Base-by-base conservation (phyloP, 2,888 invertebrate species). In the Agrotis puta region DNA sequence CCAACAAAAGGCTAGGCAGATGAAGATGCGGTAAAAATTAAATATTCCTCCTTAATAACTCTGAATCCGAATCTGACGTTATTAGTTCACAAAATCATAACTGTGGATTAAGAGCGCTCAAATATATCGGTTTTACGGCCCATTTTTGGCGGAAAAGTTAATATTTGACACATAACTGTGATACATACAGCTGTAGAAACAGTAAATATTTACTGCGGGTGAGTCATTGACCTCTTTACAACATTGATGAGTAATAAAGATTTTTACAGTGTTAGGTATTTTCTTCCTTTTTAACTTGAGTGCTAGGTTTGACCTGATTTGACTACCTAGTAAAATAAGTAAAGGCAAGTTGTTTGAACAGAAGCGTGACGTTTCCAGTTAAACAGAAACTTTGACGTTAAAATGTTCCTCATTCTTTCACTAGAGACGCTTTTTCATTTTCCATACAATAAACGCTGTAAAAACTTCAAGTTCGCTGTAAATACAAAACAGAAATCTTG, bases 151-250 rank as follows among this genome's bases (percentile, higher is more conserved):
- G 22, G 1, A 48, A 66, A 58, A 39, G 43, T 53, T 63, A 48
- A 77, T 63, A 63, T 77, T 70, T 70, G 63, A 77, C 77, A 76
- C 51, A 63, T 63, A 43, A 48, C 20, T 54, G 39, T 47, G 69
- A 51, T 68, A 68, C 45, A 68, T 56, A 69, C 76, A 76, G 76
- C 69, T 62, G 61, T 69, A 51, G 39, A 57, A 62, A 62, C 76
- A 57, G 70, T 74, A 70, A 70, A 75, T 64, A 64, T 75, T 77
- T 70, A 70, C 70, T 64, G 64, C 9, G 11, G 22, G 45, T 72
- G 79, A 79, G 65, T 81, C 77, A 81, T 72, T 79, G 79, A 73
- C 77, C 79, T 81, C 68, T 81, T 81, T 79, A 72, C 47, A 45
- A 53, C 81, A 39, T 53, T 69, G 48, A 54, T 77, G 77, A 81